Conservation (phyloP, 1,140 invertebrate species). For the Tachypleus tridentatus region DNA sequence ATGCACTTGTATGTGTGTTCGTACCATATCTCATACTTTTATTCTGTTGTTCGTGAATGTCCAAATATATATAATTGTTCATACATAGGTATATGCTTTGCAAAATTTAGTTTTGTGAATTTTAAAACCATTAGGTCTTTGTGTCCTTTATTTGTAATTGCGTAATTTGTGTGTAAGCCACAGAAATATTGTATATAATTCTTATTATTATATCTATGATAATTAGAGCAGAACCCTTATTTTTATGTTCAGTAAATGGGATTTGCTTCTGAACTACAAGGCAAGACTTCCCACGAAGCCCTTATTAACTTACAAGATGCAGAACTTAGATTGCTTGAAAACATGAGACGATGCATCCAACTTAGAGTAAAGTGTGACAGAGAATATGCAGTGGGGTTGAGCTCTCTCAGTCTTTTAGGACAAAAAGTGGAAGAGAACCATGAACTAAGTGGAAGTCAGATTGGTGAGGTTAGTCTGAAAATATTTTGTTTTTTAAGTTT, state of each 20-base stretch:
- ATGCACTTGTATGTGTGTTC: too few species aligned
- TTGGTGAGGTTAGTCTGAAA: slow-evolving; percentile 4
- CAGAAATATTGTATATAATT: too few species aligned
- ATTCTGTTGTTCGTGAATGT: too few species aligned
- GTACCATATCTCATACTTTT: too few species aligned
- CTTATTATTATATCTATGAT: too few species aligned
- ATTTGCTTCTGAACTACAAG: slow-evolving; percentile 68
- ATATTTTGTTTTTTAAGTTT: neutral
- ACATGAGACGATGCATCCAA: slow-evolving; percentile 68
- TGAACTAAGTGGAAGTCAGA: slow-evolving; percentile 8
- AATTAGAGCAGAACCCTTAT: too few species aligned
- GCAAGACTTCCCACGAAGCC: slow-evolving; percentile 58
- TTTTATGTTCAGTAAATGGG: slow-evolving; percentile 47
- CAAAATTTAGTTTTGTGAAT: too few species aligned
- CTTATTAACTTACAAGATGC: slow-evolving; percentile 73
- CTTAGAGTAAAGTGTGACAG: slow-evolving; percentile 78
- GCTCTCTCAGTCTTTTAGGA: slow-evolving; percentile 60
- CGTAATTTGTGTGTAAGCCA: too few species aligned
- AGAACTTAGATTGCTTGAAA: slow-evolving; percentile 75
- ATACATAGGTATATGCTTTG: too few species aligned
- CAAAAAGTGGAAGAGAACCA: slow-evolving; percentile 59
- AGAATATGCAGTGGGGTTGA: slow-evolving; percentile 71
- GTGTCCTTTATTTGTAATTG: too few species aligned
- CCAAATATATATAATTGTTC: too few species aligned
- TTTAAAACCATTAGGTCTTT: too few species aligned